Evolutionary conservation across 2,797 vertebrate genomes (phyloP), one percentile per base, ranked within the genome.

Genomic region (Sarcoramphus papa): DNA sequence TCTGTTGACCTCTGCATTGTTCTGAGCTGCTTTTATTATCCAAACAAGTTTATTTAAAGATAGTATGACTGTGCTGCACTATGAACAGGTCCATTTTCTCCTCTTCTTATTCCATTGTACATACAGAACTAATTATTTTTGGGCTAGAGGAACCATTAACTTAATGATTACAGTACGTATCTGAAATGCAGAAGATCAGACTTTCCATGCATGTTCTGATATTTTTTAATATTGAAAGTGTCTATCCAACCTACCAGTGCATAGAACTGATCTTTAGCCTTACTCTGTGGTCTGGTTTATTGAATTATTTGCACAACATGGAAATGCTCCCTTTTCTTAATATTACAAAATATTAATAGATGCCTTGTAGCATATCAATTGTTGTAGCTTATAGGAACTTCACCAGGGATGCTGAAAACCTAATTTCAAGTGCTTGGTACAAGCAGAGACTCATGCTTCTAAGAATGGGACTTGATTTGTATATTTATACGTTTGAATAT

Each of bases 1-100:
- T 90, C 40, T 68, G 12, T 74, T 94, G 74, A 92, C 50, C 45
- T 94, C 74, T 89, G 59, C 62, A 54, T 92, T 91, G 63, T 95
- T 94, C 59, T 87, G 50, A 78, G 41, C 41, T 87, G 67, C 54
- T 89, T 91, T 92, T 85, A 28, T 69, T 89, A 69, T 65, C 74
- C 70, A 65, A 43, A 65, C 37, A 78, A 68, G 33, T 65, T 81
- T 28, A 37, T 94, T 72, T 72, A 47, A 93, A 87, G 37, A 43
- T 64, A 53, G 14, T 45, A 40, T 85, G 88, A 30, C 45, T 93
- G 24, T 78, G 37, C 31, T 60, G 54, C 14, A 19, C 57, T 65
- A 24, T 57, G 63, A 91, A 73, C 56, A 79, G 48, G 37, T 81
- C 43, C 3, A 5, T 82, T 88, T 91, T 76, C 40, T 88, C 43